phyloP scores from a whole-genome alignment of 2,113 vertebrate species.

The Rallus limicola region DNA sequence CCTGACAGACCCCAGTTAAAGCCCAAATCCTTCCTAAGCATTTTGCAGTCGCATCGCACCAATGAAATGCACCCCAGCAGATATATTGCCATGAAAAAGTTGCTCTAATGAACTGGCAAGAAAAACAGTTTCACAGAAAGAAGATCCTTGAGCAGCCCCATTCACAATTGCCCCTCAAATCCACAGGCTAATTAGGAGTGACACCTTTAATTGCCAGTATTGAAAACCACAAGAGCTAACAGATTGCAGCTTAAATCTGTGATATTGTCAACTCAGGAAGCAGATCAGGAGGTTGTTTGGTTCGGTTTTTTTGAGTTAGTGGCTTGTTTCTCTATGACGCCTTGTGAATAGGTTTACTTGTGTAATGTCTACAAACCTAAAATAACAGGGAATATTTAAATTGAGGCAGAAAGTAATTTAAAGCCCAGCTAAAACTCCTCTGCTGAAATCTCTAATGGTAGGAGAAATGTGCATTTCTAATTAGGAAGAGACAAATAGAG shows the following conservation, averaged over 20 bases:
- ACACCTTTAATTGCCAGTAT: conserved; percentile 58
- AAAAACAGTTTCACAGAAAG: not conserved
- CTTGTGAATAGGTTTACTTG: conserved; percentile 71
- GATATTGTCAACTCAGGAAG: conserved; percentile 35
- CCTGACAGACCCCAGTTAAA: not conserved
- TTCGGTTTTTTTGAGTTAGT: not conserved
- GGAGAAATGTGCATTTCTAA: conserved; percentile 58
- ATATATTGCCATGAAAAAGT: not conserved
- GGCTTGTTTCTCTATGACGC: conserved; percentile 49
- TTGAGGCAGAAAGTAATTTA: conserved; percentile 65
- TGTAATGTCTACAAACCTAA: conserved; percentile 70
- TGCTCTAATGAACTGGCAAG: not conserved
- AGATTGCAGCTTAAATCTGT: conserved; percentile 58
- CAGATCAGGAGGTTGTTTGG: not conserved
- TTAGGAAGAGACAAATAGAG: conserved; percentile 64
- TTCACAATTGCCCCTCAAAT: not conserved
- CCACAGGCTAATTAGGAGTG: conserved; percentile 33
- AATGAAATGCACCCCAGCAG: not conserved
- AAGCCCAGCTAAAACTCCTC: conserved; percentile 52
- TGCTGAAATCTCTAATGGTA: conserved; percentile 58
- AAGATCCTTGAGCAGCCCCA: not conserved
- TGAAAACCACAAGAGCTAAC: conserved; percentile 59
- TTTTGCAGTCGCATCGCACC: not conserved
- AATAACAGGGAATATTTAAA: conserved; percentile 71
- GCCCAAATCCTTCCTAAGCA: not conserved